Evolutionary conservation across 2,888 invertebrate species (phyloP).

Genomic region (Heteromurus nitidus): DNA sequence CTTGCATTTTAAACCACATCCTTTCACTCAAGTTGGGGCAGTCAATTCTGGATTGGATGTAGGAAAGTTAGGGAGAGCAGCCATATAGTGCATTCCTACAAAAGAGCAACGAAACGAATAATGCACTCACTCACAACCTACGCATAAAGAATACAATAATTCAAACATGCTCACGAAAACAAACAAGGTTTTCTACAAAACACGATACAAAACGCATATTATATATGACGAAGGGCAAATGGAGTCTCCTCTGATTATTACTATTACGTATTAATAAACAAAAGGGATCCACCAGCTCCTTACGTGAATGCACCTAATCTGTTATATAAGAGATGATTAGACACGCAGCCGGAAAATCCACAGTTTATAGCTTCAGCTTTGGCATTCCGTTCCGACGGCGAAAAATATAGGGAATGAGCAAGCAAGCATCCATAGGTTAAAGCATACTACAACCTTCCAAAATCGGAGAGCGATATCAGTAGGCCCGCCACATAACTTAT

Average conservation of each 20-base stretch:
- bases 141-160: too few species aligned
- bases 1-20: background rate
- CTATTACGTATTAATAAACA: background rate
- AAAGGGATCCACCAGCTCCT: background rate
- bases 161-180: too few species aligned
- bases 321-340: slow-evolving; percentile 33
- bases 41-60: too few species aligned
- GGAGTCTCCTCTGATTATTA: background rate
- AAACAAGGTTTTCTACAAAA: too few species aligned
- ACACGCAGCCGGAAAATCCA: slow-evolving; percentile 53
- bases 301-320: slow-evolving; percentile 41
- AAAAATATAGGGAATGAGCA: background rate
- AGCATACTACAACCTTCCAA: background rate
- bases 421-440: background rate
- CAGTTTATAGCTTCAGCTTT: background rate
- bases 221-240: too few species aligned
- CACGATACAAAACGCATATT: too few species aligned
- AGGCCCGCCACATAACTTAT: slow-evolving; percentile 38
- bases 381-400: background rate
- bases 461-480: background rate
- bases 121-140: too few species aligned
- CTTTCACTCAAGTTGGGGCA: too few species aligned
- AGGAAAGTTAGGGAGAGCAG: too few species aligned
- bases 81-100: too few species aligned
- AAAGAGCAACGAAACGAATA: too few species aligned